Evolutionary conservation across 2,113 vertebrate species (phyloP), one percentile per base, ranked within the genome.

Genomic region (Podarcis cretensis): DNA sequence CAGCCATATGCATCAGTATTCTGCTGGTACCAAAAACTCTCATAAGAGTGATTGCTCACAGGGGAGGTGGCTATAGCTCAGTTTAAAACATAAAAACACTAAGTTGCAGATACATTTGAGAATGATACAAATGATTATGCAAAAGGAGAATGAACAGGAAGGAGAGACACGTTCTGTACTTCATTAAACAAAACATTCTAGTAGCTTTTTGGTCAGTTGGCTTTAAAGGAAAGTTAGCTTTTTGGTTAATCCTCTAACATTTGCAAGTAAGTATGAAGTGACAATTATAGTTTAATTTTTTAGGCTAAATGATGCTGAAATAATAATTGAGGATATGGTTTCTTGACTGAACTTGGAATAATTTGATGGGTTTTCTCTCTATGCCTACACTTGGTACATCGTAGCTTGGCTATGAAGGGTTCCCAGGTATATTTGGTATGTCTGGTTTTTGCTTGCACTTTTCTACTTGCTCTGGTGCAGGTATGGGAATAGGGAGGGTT

Each of bases 171-270:
- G 48, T 54, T 54, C 48, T 54, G 48, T 54, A 54, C 48, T 54
- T 54, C 48, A 54, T 54, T 54, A 5, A 4, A 35, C 71, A n/a
- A 57, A 23, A 59, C 4, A 3, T 54, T 54, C 73, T 87, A 30
- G 30, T 86, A 82, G 48, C 81, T 94, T 25, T 69, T 81, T 89
- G 32, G 63, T 75, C 89, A 90, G 74, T 5, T 2, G 48, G 82
- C 75, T 0, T 0, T 77, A 54, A 32, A 35, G 0, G 0, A 86
- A 89, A 93, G 79, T 43, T 92, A 71, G 1, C 48, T 88, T 85
- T 4, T n/a, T 6, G 3, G 18, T 35, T 87, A 6, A 54, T 54
- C 48, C 40, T 82, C 85, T 69, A 69, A 69, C 65, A 13, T 8
- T 81, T 89, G 77, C 82, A 89, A 63, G 4, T 81, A 59, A 20